Evolutionary conservation across 2,888 invertebrate species (phyloP).

Genomic region (Agriopis marginaria): DNA sequence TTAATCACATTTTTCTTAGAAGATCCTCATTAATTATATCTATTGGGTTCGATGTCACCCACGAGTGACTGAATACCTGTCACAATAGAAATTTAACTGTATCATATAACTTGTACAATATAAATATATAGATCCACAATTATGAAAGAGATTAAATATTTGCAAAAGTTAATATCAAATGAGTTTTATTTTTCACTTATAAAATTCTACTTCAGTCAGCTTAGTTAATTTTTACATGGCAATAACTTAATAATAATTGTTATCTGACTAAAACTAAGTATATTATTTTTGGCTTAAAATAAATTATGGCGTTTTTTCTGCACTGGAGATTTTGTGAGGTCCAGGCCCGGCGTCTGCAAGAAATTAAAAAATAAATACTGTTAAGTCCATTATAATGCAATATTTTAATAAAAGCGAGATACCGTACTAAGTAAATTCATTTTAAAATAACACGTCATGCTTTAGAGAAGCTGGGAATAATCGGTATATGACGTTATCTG

Average conservation of each 20-base stretch:
- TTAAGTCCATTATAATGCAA: background rate
- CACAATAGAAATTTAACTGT: constrained; percentile 79
- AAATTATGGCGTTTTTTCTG: constrained; percentile 52
- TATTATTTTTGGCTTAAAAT: constrained; percentile 60
- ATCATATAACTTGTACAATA: constrained; percentile 86
- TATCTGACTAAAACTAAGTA: constrained; percentile 55
- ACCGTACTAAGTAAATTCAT: too few relatives aligned
- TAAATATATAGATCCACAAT: constrained; percentile 87
- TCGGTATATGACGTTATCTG: too few relatives aligned
- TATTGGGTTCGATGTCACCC: constrained; percentile 70
- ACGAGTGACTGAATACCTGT: constrained; percentile 67
- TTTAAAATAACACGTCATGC: too few relatives aligned
- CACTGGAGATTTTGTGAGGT: constrained; percentile 83
- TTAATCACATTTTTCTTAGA: constrained; percentile 70
- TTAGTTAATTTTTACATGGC: constrained; percentile 58
- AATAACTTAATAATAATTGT: constrained; percentile 56
- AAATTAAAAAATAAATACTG: constrained; percentile 11
- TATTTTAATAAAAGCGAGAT: too few relatives aligned
- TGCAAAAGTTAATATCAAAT: constrained; percentile 82
- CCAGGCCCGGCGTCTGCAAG: constrained; percentile 85
- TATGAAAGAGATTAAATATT: constrained; percentile 87
- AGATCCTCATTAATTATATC: constrained; percentile 66
- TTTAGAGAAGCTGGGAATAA: too few relatives aligned
- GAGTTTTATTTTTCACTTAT: constrained; percentile 63
- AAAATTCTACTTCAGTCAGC: constrained; percentile 62